These are phyloP conservation scores for Chiridota heheva DNA, from an alignment of 35 echinoderm and acorn worm genomes.

Conservation along the genomic window DNA sequence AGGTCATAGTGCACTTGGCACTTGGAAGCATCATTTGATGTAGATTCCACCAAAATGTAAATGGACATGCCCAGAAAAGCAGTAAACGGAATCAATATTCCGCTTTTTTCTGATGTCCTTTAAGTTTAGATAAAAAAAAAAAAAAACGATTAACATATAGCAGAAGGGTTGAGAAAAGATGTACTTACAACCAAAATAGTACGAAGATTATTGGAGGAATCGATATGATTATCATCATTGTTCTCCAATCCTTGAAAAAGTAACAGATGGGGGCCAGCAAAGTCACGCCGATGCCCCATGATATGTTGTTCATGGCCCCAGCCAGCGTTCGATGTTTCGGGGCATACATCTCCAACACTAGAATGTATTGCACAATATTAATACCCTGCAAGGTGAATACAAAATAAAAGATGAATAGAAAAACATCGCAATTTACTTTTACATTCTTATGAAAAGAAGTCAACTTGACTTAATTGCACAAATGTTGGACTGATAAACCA, in stretches of 20 bases:
- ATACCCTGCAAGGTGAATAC: slow-evolving; percentile 59
- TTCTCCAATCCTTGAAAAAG: slow-evolving; percentile 68
- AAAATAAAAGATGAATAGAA: background rate
- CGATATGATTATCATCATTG: slow-evolving; percentile 63
- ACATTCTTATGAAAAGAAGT: background rate
- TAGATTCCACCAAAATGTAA: no score
- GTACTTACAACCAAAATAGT: slow-evolving; percentile 62
- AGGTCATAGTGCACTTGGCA: no score
- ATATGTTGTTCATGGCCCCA: slow-evolving; percentile 69
- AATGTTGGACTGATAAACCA: background rate
- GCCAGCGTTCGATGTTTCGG: slow-evolving; percentile 60
- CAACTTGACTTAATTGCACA: background rate
- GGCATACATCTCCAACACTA: slow-evolving; percentile 78
- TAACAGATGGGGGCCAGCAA: slow-evolving; percentile 65
- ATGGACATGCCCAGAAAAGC: no score
- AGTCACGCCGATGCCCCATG: slow-evolving; percentile 81
- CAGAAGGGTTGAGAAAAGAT: no score
- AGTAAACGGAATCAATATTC: no score
- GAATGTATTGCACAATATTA: slow-evolving; percentile 70
- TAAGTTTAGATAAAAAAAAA: no score
- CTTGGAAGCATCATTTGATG: no score
- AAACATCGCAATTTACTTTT: background rate
- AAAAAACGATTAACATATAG: no score
- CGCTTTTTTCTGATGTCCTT: no score
- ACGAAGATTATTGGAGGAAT: slow-evolving; percentile 67